Percentiles rank a stretch among this genome's conserved stretches.
phyloP scores from a whole-genome alignment of 2,113 vertebrate genomes.

The Alexandromys fortis region DNA sequence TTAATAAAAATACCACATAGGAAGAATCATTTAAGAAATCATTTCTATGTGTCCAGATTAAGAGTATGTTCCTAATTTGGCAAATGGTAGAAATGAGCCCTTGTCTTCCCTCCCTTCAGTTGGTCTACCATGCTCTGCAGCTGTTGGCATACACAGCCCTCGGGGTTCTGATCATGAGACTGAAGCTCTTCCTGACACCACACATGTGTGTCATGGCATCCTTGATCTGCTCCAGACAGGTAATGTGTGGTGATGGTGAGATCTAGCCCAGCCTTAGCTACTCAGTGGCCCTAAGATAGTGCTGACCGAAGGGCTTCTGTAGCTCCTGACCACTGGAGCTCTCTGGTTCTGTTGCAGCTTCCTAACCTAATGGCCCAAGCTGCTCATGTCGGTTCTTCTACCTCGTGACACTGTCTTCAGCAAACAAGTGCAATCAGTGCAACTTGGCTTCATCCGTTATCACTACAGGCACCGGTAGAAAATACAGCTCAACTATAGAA shows the following conservation, averaged over 20 bases:
- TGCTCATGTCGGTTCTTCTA: background rate
- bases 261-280: background rate
- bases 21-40: background rate
- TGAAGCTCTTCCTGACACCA: conserved; percentile 97
- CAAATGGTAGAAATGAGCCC: background rate
- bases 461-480: background rate
- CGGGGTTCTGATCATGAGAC: conserved; percentile 95
- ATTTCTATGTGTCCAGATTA: background rate
- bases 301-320: background rate
- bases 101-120: conserved; percentile 80
- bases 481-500: background rate
- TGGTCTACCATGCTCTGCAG: conserved; percentile 95
- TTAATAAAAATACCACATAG: background rate
- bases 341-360: background rate
- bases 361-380: background rate
- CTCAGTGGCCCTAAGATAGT: background rate
- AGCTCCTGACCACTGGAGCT: background rate
- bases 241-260: conserved; percentile 73
- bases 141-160: conserved; percentile 92
- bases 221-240: conserved; percentile 95
- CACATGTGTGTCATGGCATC: conserved; percentile 98
- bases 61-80: background rate
- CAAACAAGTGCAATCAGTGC: background rate
- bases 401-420: background rate
- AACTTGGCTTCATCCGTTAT: background rate